Conservation (phyloP, 2,113 vertebrate species). For the Gymnarchus niloticus region DNA sequence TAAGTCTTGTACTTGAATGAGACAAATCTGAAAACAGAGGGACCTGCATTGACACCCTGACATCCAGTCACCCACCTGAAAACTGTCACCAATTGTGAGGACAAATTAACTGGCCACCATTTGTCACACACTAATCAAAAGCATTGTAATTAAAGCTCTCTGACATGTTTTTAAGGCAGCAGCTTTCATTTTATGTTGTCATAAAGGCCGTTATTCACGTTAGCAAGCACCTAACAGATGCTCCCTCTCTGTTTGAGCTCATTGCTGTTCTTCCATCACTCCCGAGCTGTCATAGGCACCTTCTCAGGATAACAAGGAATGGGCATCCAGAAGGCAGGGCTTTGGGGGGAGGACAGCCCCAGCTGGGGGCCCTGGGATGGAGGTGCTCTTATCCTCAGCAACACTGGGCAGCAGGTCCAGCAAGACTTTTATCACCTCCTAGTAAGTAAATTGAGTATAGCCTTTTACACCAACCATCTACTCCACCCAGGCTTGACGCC, state of each 20-base stretch:
- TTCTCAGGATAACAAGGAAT: conserved; percentile 15
- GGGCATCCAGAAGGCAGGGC: not conserved
- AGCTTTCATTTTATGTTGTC: conserved; percentile 12
- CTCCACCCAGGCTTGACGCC: conserved; percentile 27
- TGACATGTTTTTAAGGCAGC: conserved; percentile 12
- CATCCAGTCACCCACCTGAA: not conserved
- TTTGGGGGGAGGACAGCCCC: not conserved
- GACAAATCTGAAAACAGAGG: not conserved
- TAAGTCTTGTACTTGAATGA: not conserved
- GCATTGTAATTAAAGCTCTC: conserved; percentile 19
- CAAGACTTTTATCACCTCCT: conserved; percentile 36
- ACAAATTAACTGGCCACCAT: not conserved
- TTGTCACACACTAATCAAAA: conserved; percentile 10
- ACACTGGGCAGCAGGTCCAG: conserved; percentile 33
- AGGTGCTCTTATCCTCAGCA: conserved; percentile 28
- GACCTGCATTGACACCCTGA: not conserved
- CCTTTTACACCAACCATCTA: conserved; percentile 34
- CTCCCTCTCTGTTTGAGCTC: not conserved
- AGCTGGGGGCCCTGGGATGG: conserved; percentile 22
- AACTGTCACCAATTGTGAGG: not conserved
- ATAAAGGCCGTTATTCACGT: conserved; percentile 28
- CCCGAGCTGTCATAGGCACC: not conserved
- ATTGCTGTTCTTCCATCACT: not conserved
- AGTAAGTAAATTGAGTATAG: conserved; percentile 38
- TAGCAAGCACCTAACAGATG: conserved; percentile 6